Evolutionary conservation across 1,140 invertebrate species (phyloP).

Genomic region (Neotoxoptera formosana): DNA sequence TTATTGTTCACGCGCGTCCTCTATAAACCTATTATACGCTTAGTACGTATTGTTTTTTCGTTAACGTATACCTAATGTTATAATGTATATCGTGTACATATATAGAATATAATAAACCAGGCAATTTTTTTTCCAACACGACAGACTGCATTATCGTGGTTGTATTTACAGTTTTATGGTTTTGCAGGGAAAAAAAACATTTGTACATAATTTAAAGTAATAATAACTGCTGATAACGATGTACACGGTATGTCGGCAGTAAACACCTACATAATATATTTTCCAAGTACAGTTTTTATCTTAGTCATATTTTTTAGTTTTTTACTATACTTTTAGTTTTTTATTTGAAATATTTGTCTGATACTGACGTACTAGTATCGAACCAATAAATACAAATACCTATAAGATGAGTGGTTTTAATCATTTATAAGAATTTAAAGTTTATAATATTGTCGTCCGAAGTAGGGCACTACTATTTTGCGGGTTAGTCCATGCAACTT

Average conservation of each 20-base stretch:
- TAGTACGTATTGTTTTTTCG: conserved; percentile 3
- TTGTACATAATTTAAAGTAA: neutral
- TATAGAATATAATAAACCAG: neutral
- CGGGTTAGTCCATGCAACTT: neutral
- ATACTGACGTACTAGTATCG: neutral
- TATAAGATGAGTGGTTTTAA: neutral
- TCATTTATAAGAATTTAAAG: neutral
- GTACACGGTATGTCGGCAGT: neutral
- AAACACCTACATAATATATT: neutral
- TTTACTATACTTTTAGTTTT: neutral
- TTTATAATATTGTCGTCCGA: neutral
- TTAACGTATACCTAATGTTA: neutral
- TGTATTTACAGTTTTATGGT: neutral
- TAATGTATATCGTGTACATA: neutral
- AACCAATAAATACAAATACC: neutral
- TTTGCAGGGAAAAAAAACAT: neutral
- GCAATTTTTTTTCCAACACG: neutral
- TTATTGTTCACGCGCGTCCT: conserved; percentile 11
- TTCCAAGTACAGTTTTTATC: neutral
- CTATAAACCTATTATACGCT: conserved; percentile 16
- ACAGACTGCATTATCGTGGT: neutral
- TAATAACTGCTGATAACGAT: neutral
- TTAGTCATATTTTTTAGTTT: neutral
- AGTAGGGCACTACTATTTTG: neutral
- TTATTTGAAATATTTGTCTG: neutral